phyloP scores from a whole-genome alignment of 2,797 vertebrate species.

The Clarias platycephalus region DNA sequence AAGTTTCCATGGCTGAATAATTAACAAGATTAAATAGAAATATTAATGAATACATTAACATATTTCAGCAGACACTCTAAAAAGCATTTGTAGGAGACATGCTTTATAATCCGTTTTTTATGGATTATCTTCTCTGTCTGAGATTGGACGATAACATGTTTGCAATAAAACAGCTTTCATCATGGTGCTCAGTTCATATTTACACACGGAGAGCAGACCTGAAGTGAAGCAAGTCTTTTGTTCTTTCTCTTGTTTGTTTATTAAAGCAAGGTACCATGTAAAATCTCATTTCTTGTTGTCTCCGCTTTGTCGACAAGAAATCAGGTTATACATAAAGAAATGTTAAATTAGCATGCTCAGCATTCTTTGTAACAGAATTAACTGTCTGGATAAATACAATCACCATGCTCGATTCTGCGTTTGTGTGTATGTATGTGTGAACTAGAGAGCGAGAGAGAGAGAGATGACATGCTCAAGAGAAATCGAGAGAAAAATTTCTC shows the following conservation, averaged over 20 bases:
- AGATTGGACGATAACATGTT: slow-evolving; percentile 40
- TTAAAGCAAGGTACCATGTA: slow-evolving; percentile 43
- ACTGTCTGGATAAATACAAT: slow-evolving; percentile 46
- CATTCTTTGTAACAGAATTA: slow-evolving; percentile 47
- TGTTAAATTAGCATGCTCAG: slow-evolving; percentile 50
- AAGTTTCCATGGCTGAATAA: slow-evolving; percentile 34
- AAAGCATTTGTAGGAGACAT: slow-evolving; percentile 33
- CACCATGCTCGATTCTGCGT: background rate
- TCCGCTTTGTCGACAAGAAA: slow-evolving; percentile 45
- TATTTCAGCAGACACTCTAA: slow-evolving; percentile 29
- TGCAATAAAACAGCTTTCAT: slow-evolving; percentile 31
- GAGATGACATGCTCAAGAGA: slow-evolving; percentile 41
- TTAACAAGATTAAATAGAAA: slow-evolving; percentile 44
- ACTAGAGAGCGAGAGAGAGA: slow-evolving; percentile 20
- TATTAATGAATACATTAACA: slow-evolving; percentile 39
- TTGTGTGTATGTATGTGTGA: background rate
- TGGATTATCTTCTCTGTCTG: slow-evolving; percentile 39
- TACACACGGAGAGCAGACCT: slow-evolving; percentile 35
- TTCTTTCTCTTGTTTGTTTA: slow-evolving; percentile 45
- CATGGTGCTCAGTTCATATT: slow-evolving; percentile 42
- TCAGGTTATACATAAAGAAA: slow-evolving; percentile 50
- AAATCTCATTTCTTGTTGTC: slow-evolving; percentile 50
- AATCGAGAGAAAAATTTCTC: slow-evolving; percentile 40
- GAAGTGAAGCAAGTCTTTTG: slow-evolving; percentile 49
- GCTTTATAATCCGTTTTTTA: slow-evolving; percentile 47